Conservation (phyloP, 1,140 invertebrate genomes). For the Euura lappo region DNA sequence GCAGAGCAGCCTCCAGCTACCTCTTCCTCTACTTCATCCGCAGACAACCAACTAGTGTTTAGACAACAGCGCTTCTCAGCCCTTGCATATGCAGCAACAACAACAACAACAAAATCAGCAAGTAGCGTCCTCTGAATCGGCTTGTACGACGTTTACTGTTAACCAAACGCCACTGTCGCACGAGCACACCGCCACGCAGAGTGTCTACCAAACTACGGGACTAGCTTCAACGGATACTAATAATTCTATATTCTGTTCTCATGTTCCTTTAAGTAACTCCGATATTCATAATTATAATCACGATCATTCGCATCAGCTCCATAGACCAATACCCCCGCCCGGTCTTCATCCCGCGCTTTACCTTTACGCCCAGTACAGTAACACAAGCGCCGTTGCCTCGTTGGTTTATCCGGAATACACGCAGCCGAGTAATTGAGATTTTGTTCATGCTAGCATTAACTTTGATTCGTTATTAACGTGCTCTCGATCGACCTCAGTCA, state of each 20-base stretch:
- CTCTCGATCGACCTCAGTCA: not conserved
- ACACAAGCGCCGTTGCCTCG: constrained; percentile 41
- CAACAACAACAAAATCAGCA: constrained; percentile 43
- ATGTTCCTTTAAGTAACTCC: constrained; percentile 35
- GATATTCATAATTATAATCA: constrained; percentile 37
- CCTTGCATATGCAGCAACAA: constrained; percentile 39
- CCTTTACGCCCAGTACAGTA: constrained; percentile 57
- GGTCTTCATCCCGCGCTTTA: constrained; percentile 57
- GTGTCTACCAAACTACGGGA: constrained; percentile 54
- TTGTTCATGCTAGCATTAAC: not conserved
- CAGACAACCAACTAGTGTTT: constrained; percentile 61
- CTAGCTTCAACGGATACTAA: constrained; percentile 44
- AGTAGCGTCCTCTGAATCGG: constrained; percentile 38
- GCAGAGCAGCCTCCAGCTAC: constrained; percentile 58
- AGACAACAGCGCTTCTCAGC: constrained; percentile 42
- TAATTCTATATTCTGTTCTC: constrained; percentile 48
- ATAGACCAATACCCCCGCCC: constrained; percentile 45
- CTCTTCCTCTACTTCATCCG: constrained; percentile 56
- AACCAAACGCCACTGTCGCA: constrained; percentile 46
- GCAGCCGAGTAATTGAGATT: constrained; percentile 48
- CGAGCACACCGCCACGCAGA: constrained; percentile 49
- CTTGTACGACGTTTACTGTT: constrained; percentile 46
- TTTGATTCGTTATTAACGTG: not conserved
- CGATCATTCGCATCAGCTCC: constrained; percentile 37
- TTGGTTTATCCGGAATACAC: constrained; percentile 54